Evolutionary conservation across 2,888 invertebrate genomes (phyloP).

Genomic region (Minunthozetes semirufus): DNA sequence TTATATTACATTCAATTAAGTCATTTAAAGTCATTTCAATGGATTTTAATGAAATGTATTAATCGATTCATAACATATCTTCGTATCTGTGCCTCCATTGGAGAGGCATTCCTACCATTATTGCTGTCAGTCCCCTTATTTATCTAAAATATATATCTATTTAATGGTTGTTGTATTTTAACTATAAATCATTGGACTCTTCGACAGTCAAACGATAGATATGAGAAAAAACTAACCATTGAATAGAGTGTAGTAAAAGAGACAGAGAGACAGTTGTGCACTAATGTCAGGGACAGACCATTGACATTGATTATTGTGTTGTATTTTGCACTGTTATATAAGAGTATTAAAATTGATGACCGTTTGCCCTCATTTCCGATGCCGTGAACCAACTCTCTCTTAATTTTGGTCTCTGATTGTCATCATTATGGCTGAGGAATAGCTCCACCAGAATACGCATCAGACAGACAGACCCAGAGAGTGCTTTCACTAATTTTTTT

Average conservation of each 20-base stretch:
- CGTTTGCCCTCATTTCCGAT: constrained; percentile 26
- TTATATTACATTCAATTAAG: no score
- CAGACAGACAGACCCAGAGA: neutral
- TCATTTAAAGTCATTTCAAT: no score
- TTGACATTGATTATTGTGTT: constrained; percentile 25
- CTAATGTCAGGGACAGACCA: constrained; percentile 13
- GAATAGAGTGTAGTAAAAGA: neutral
- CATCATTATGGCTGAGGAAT: neutral
- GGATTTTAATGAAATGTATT: neutral
- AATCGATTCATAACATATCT: neutral
- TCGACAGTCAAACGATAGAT: neutral
- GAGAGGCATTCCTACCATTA: neutral
- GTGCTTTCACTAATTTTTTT: neutral
- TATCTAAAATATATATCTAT: constrained; percentile 15
- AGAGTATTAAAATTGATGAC: constrained; percentile 24
- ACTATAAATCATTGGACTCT: constrained; percentile 20
- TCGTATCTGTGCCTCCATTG: neutral
- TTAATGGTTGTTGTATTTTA: constrained; percentile 19
- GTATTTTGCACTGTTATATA: neutral
- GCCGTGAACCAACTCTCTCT: neutral
- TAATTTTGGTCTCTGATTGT: neutral
- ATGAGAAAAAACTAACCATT: neutral
- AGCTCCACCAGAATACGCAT: neutral
- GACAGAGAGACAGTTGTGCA: neutral
- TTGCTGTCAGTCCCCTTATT: neutral